Evolutionary conservation across 2,797 vertebrate genomes (phyloP), one percentile per base, ranked within the genome.

Genomic region (Artibeus jamaicensis): DNA sequence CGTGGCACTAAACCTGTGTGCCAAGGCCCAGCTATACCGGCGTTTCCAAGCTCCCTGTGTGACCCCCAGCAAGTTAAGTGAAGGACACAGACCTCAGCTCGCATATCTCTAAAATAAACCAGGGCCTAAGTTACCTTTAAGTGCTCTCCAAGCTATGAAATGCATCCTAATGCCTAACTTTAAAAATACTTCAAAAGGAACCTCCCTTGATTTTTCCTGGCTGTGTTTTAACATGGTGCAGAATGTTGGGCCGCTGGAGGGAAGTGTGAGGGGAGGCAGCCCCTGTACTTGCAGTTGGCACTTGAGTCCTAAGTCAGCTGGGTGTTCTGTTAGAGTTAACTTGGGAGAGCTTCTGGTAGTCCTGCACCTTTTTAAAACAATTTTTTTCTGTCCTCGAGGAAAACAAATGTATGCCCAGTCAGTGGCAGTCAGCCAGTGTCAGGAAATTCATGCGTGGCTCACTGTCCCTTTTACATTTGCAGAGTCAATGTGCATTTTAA

Each of bases 401-500:
- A 97, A 97, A 91, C 48, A 83, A 96, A 76, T 44, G 57, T 26
- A 74, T n/a, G 70, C 88, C 92, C 96, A 96, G 89, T 84, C 78
- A 48, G 24, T 76, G 96, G 93, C 88, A 98, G 97, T 96, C 98
- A 97, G 93, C 82, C 81, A 57, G 42, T 59, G 9, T 34, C 83
- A 97, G 82, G 96, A 62, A 84, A 96, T 95, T 79, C 98, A 84
- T 93, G 98, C 95, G 96, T 93, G 96, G 76, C 73, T 96, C 88
- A 86, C 29, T 84, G 78, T 94, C 39, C 79, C 88, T 94, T 96
- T 97, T 93, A 94, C 84, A 91, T 97, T 93, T 96, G 93, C 74
- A 93, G 74, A 87, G 97, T 96, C 93, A 12, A 15, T 32, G 82
- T 88, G 93, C 39, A 90, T 98, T 97, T 98, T 98, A 98, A 98